Percentiles rank a stretch among this genome's conserved stretches.
These are phyloP conservation scores for Thymelicus lineola DNA, from an alignment of 2,888 invertebrate species.

Conservation along the genomic window DNA sequence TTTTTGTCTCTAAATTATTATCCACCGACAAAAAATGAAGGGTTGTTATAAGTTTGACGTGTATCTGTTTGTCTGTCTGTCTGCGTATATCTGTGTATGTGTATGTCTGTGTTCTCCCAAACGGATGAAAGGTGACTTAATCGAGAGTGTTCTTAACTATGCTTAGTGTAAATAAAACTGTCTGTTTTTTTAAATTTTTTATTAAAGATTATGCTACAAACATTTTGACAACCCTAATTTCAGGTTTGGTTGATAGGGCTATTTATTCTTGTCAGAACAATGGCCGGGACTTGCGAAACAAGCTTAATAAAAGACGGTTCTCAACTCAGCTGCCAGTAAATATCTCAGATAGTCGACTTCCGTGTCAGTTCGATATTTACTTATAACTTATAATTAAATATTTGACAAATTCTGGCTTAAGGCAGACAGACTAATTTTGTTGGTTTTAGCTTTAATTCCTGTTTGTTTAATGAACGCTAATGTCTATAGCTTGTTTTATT, in stretches of 20 bases:
- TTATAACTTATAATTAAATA: conserved; percentile 33
- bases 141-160: too few species aligned
- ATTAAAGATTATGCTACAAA: neutral
- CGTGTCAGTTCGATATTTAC: conserved; percentile 44
- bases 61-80: too few species aligned
- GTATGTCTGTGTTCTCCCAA: too few species aligned
- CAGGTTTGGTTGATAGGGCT: conserved; percentile 43
- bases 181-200: too few species aligned
- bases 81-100: too few species aligned
- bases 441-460: neutral
- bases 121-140: too few species aligned
- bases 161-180: too few species aligned
- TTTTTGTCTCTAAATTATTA: too few species aligned
- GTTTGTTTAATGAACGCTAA: neutral
- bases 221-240: conserved; percentile 31
- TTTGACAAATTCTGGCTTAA: conserved; percentile 6
- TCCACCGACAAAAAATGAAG: too few species aligned
- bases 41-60: too few species aligned
- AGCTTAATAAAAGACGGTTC: conserved; percentile 46
- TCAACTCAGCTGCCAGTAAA: conserved; percentile 45
- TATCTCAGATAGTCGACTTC: conserved; percentile 46
- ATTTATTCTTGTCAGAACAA: conserved; percentile 49
- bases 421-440: neutral
- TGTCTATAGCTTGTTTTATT: too few species aligned
- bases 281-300: conserved; percentile 45